Base-by-base conservation (phyloP, 2,888 invertebrate genomes). In the Diadegma fenestrale region DNA sequence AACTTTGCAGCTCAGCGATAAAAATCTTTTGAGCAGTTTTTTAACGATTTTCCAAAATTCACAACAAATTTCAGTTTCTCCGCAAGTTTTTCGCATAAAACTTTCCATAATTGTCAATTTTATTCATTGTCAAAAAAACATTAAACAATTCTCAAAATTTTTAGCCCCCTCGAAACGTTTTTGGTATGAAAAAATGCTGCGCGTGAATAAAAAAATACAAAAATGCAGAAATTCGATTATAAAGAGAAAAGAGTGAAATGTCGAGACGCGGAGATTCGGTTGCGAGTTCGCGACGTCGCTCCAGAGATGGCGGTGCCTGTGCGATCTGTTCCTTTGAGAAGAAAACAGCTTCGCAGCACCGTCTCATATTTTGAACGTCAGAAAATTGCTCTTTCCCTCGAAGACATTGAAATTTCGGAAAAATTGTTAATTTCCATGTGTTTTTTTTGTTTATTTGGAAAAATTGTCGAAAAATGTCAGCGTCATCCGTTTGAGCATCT, bases 221-320 rank as follows among this genome's bases (percentile, higher is more conserved):
- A 37, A 37, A 37, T 0, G 8, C 8, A 30, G 8, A 22, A n/a
- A 26, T 51, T 69, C 30, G 43, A 78, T 54, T 19, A 6, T 19
- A 48, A 58, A 48, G n/a, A 33, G 33, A 37, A n/a, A 87, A 89
- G 89, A n/a, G n/a, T n/a, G 86, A 64, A 86, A 85, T 88, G 85
- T 5, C 6, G 19, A 66, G 87, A 89, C 88, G 37, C 54, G 43
- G 72, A 37, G 72, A 71, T 72, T 81, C 78, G n/a, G 78, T 33
- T 82, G 66, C 58, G 54, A 78, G 88, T 84, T 91, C 90, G 87
- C 68, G 37, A 75, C 79, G 75, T 72, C 45, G 30, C 43, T 22
- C 86, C 75, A 91, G 87, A 91, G 91, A 91, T 91, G 91, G 90
- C 90, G 75, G 51, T 14, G 41, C 63, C 43, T 37, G 91, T 91